These are phyloP conservation scores for Oscheius sp. DNA, from an alignment of 2,888 invertebrate genomes.

Conservation along the genomic window DNA sequence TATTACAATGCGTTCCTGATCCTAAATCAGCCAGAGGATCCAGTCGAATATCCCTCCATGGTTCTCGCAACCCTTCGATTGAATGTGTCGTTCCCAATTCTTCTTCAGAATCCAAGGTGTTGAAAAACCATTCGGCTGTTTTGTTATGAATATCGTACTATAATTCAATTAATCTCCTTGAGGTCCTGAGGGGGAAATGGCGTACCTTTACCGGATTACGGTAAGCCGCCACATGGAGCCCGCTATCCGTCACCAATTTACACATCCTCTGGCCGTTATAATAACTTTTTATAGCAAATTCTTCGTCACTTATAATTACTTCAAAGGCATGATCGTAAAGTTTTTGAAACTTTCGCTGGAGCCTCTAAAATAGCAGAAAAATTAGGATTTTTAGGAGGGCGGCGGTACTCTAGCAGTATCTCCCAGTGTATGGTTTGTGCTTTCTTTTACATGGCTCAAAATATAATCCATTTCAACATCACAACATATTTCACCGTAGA, in stretches of 20 bases:
- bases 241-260: neutral
- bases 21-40: neutral
- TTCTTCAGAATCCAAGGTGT: neutral
- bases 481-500: neutral
- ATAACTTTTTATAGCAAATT: neutral
- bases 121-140: neutral
- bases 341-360: neutral
- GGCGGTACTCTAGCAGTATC: neutral
- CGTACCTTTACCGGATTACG: slow-evolving; percentile 9
- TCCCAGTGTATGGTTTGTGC: neutral
- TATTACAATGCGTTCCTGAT: neutral
- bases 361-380: neutral
- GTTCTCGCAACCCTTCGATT: neutral
- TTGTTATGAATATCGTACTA: neutral
- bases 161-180: neutral
- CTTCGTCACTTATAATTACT: slow-evolving; percentile 2
- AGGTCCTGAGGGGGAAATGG: neutral
- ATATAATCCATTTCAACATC: neutral
- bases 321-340: neutral
- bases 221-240: slow-evolving; percentile 1
- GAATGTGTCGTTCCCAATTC: neutral
- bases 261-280: slow-evolving; percentile 19
- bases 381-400: neutral
- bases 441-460: neutral
- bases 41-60: neutral